Evolutionary conservation across 2,113 vertebrate genomes (phyloP).

Genomic region (Empidonax traillii): DNA sequence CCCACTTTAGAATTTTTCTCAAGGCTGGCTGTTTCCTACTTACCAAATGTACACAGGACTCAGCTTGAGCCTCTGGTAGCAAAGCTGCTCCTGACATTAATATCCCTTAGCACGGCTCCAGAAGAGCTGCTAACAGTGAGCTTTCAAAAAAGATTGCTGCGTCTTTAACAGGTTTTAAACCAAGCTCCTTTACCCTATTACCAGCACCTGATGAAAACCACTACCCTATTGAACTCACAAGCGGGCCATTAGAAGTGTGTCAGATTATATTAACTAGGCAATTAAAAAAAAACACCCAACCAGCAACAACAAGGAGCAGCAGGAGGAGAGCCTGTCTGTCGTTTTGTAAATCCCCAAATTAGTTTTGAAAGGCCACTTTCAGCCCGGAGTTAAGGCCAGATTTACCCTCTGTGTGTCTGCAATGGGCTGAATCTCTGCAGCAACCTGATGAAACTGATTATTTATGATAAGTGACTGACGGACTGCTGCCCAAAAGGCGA

Average conservation of each 20-base stretch:
- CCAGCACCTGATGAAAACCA: constrained; percentile 44
- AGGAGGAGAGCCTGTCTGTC: constrained; percentile 49
- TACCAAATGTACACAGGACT: not conserved
- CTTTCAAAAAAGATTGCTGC: constrained; percentile 1
- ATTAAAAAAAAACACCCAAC: constrained; percentile 47
- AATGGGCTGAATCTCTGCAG: constrained; percentile 30
- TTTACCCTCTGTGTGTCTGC: constrained; percentile 39
- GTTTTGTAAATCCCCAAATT: constrained; percentile 63
- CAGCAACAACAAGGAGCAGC: constrained; percentile 34
- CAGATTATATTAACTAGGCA: constrained; percentile 62
- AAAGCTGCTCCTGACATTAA: constrained; percentile 38
- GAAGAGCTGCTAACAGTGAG: not conserved
- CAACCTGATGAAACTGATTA: constrained; percentile 66
- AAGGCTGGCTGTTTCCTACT: not conserved
- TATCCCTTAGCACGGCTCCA: constrained; percentile 24
- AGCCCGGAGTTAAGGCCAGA: constrained; percentile 71
- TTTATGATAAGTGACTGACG: constrained; percentile 67
- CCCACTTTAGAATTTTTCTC: not conserved
- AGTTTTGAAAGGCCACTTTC: constrained; percentile 70
- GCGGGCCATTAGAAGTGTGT: constrained; percentile 49
- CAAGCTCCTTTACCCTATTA: constrained; percentile 41
- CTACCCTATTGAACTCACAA: constrained; percentile 53
- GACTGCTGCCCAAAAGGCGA: constrained; percentile 37
- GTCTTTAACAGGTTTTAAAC: constrained; percentile 33
- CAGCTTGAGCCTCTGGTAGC: not conserved